Evolutionary conservation across 1,140 invertebrate genomes (phyloP).

Genomic region (Macrotrachela quadricornifera): DNA sequence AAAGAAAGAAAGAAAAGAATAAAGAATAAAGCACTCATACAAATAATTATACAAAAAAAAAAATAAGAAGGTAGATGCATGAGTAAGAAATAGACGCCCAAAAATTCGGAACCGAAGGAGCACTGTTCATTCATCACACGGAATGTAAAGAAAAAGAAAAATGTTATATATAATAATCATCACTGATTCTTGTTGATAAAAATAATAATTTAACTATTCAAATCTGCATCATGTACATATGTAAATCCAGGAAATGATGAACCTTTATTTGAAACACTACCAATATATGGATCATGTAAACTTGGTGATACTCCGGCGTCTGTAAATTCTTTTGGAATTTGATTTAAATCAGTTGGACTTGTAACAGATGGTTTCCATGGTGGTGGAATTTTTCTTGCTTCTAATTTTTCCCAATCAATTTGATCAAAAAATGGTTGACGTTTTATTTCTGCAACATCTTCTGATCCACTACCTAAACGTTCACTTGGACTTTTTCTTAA

Average conservation of each 20-base stretch:
- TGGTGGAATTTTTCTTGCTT: constrained; percentile 35
- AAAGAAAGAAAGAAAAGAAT: no score
- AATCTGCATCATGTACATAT: not conserved
- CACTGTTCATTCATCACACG: no score
- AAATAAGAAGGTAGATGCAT: no score
- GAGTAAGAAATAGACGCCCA: no score
- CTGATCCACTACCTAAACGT: constrained; percentile 33
- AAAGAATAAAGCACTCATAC: no score
- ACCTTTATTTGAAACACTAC: not conserved
- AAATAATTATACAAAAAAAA: no score
- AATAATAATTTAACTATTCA: no score
- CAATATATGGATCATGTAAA: not conserved
- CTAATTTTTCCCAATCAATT: constrained; percentile 38
- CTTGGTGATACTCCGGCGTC: not conserved
- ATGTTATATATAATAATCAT: no score
- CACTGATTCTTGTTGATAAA: no score
- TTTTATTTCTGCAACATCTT: constrained; percentile 37
- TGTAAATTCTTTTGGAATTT: constrained; percentile 7
- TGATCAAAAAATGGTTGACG: constrained; percentile 36
- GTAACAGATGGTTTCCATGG: constrained; percentile 16
- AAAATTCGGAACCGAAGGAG: no score
- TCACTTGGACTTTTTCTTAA: constrained; percentile 37
- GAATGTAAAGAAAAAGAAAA: no score
- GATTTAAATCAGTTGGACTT: not conserved
- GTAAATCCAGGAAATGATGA: constrained; percentile 6